phyloP scores from a whole-genome alignment of 1,140 invertebrate genomes.

The Zaprionus tsacasi region DNA sequence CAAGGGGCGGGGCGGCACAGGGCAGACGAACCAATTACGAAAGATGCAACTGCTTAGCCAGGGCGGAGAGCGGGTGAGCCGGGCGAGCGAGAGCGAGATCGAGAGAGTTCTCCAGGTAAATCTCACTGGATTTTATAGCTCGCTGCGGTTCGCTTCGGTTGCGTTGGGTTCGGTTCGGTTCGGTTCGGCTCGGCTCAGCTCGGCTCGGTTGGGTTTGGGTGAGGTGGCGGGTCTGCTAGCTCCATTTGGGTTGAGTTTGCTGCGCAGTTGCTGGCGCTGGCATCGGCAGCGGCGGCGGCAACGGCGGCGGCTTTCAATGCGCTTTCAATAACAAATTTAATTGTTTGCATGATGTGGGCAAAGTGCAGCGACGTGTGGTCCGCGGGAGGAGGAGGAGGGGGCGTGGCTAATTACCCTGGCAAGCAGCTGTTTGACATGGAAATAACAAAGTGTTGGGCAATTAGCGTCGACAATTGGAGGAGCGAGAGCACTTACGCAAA shows the following conservation, averaged over 20 bases:
- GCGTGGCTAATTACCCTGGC: conserved; percentile 38
- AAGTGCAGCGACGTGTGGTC: conserved; percentile 39
- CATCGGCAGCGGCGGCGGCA: too few relatives aligned
- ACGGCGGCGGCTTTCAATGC: conserved; percentile 43
- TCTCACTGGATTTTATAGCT: conserved; percentile 21
- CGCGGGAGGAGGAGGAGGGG: not conserved
- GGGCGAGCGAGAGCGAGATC: not conserved
- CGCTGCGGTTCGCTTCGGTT: conserved; percentile 8
- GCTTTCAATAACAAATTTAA: conserved; percentile 67
- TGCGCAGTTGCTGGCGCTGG: conserved; percentile 24
- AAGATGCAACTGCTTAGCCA: conserved; percentile 39
- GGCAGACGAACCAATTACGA: conserved; percentile 31
- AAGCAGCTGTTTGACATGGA: conserved; percentile 46
- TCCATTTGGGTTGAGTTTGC: conserved; percentile 17
- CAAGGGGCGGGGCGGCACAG: not conserved
- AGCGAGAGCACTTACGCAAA: conserved; percentile 7
- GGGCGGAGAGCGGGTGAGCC: not conserved
- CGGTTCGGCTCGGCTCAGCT: not conserved
- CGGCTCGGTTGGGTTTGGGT: not conserved
- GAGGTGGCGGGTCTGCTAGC: conserved; percentile 8
- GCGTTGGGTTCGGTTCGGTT: not conserved
- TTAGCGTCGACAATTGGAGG: conserved; percentile 32
- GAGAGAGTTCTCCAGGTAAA: conserved; percentile 14
- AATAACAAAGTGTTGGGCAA: conserved; percentile 42
- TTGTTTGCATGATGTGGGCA: conserved; percentile 57